Evolutionary conservation across 92 coral and sea anemone species (phyloP).

Genomic region (Ricordea florida): DNA sequence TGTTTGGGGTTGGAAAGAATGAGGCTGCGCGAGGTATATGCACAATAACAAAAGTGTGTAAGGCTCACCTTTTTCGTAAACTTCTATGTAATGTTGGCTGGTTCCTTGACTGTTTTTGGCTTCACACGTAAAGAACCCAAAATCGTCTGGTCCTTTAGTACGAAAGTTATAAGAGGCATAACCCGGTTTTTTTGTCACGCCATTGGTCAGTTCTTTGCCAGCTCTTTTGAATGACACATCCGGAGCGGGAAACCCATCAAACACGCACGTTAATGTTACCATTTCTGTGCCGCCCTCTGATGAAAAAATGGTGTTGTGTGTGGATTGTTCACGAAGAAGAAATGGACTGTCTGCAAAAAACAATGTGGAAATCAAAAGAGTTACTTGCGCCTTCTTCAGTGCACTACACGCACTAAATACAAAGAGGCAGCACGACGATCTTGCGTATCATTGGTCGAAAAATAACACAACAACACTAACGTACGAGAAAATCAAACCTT

Average conservation of each 20-base stretch:
- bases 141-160: conserved; percentile 47
- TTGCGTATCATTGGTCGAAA: too few species aligned
- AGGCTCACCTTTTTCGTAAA: conserved; percentile 60
- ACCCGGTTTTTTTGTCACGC: conserved; percentile 17
- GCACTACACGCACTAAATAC: too few species aligned
- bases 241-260: conserved; percentile 74
- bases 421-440: too few species aligned
- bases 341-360: conserved; percentile 33
- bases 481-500: too few species aligned
- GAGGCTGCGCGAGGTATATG: too few species aligned
- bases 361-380: background rate
- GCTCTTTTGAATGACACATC: conserved; percentile 44
- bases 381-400: background rate
- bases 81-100: conserved; percentile 46
- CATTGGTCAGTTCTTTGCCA: conserved; percentile 32
- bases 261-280: conserved; percentile 49
- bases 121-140: conserved; percentile 67
- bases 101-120: conserved; percentile 57
- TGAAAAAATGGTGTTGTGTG: conserved; percentile 28
- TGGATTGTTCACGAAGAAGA: conserved; percentile 28
- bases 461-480: too few species aligned
- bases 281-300: background rate
- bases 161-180: conserved; percentile 36
- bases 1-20: background rate
- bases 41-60: background rate